Base-by-base conservation (phyloP, 1,140 invertebrate genomes). In the Adoxophyes honmai region DNA sequence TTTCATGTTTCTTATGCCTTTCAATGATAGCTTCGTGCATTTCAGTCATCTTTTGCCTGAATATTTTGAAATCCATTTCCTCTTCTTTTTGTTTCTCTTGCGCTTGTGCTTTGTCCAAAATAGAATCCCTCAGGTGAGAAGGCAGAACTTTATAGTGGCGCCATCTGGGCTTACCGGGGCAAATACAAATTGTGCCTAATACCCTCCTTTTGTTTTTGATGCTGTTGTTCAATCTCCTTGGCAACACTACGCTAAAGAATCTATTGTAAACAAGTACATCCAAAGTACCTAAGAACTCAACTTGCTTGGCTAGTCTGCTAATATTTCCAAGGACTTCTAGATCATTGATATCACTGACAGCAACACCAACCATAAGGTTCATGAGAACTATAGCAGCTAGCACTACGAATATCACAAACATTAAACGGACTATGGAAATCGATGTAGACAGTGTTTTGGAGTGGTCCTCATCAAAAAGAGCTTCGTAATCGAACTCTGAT, bases 341-440 rank as follows among this genome's bases (percentile, higher is more conserved):
- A 59, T 90, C 90, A 66, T 91, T 90, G 15, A 93, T 92, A 64
- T 93, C 92, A 62, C 91, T 93, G 10, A 93, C 92, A 33, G 92
- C 92, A 33, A 93, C 84, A 64, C 92, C 92, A 6, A 93, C 90
- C 78, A 93, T 89, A 34, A 93, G 70, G 67, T 93, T 92, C 90
- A 92, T 92, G 10, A 93, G 73, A 1, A 93, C 92, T 38, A 93
- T 92, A 35, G 91, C 91, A n/a, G 90, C 91, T n/a, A 93, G 70
- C 34, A 93, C 86, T 2, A 92, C 78, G 60, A 93, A 93, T 21
- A 90, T 61, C 1, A 93, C 66, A 64, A 93, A 93, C 9, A 93
- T 87, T 7, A 92, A 58, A 38, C 91, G 81, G 1, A 87, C 75
- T 56, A 90, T 81, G 34, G 78, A 55, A 5, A 85, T 54, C 9